Evolutionary conservation across 2,797 vertebrate genomes (phyloP).

Genomic region (Psittacula echo): DNA sequence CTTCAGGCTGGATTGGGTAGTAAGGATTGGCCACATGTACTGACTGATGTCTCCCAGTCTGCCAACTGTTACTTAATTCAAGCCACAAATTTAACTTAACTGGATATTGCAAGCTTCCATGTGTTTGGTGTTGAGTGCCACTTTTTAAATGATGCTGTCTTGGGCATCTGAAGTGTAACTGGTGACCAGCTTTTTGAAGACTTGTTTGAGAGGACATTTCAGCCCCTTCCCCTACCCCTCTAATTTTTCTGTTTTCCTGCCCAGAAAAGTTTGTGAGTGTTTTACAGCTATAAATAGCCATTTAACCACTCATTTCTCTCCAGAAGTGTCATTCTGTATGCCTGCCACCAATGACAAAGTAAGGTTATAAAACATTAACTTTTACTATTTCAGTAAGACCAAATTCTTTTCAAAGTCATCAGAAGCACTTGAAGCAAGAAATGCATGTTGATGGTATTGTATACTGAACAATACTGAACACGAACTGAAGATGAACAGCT

Average conservation of each 20-base stretch:
- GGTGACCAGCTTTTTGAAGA: neutral
- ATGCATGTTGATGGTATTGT: accelerated
- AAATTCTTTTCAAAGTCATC: neutral
- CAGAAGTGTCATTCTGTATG: neutral
- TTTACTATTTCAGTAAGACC: neutral
- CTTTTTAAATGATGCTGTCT: neutral
- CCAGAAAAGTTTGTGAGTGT: neutral
- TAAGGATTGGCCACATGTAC: neutral
- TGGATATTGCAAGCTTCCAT: neutral
- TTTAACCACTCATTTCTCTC: neutral
- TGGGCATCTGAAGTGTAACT: neutral
- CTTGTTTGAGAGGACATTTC: neutral
- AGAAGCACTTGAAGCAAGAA: neutral
- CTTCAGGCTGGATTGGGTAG: neutral
- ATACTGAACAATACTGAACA: neutral
- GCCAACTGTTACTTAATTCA: neutral
- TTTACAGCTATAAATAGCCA: neutral
- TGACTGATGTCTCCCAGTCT: neutral
- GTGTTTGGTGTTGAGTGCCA: neutral
- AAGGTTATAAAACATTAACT: neutral
- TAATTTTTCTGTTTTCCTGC: neutral
- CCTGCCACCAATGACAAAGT: neutral
- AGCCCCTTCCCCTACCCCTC: neutral
- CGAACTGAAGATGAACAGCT: neutral
- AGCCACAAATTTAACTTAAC: neutral